Evolutionary conservation across 2,797 vertebrate species (phyloP).

Genomic region (Peromyscus attwateri): DNA sequence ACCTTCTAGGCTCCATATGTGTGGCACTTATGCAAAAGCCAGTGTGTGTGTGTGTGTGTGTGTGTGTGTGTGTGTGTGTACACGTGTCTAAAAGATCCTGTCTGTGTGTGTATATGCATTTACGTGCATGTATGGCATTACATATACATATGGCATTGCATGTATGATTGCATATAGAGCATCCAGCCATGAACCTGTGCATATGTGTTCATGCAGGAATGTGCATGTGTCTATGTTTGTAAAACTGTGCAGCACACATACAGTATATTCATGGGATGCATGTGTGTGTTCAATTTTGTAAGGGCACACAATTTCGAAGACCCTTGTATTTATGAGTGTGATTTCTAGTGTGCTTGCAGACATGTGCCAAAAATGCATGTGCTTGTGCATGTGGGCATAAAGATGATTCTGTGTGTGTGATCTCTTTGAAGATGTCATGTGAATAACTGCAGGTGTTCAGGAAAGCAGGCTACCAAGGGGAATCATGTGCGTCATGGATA

Average conservation of each 20-base stretch:
- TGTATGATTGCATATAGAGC: not conserved
- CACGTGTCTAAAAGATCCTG: not conserved
- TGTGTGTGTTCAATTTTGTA: not conserved
- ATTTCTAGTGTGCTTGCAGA: not conserved
- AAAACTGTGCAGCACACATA: not conserved
- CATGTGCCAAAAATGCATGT: not conserved
- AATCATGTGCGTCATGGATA: not conserved
- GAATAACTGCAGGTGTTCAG: not conserved
- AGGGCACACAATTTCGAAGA: not conserved
- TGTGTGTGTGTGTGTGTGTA: not conserved
- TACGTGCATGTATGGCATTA: not conserved
- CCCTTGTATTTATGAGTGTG: not conserved
- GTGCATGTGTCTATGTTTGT: not conserved
- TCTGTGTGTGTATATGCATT: not conserved
- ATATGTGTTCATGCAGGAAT: not conserved
- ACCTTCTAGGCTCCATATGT: not conserved
- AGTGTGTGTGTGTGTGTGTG: not conserved
- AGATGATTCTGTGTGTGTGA: not conserved
- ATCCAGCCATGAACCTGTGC: not conserved
- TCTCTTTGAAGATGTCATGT: not conserved
- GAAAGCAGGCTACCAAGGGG: not conserved
- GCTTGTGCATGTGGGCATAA: not conserved
- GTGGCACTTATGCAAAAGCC: not conserved
- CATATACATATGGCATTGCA: too few species aligned
- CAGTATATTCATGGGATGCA: too few species aligned